Evolutionary conservation across 2,113 vertebrate species (phyloP), one percentile per base, ranked within the genome.

Genomic region (Amblyopsis rosae): DNA sequence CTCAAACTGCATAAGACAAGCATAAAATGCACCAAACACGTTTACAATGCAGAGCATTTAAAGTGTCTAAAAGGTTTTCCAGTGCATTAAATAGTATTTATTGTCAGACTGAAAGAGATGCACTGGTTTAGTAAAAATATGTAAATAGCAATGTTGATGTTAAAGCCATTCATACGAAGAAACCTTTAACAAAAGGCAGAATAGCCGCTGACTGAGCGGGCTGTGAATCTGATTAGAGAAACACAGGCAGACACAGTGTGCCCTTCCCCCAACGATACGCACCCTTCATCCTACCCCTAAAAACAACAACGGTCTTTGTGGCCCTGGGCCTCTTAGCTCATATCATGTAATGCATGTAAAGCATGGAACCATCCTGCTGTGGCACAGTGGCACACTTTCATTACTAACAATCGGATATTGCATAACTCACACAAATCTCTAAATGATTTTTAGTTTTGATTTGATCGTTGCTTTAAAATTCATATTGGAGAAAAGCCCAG

Each of bases 11-110:
- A 72, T 1, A 56, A 57, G 59, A 71, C 3, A 46, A 77, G 89
- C 91, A 92, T 92, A 8, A 88, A 89, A 92, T 91, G 90, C 89
- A 51, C 76, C 81, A 79, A 88, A 91, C 90, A 92, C 91, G 91
- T 85, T 76, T 61, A 70, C 80, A 83, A 91, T 91, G 91, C 91
- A 5, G 70, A 91, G 91, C 89, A 86, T 92, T 87, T 13, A 1
- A 83, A 87, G 90, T 93, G 91, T 92, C 88, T 92, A 92, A 89
- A 78, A 80, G 70, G 69, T 72, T 45, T 57, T 19, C 6, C 10
- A 33, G 67, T 10, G 16, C 9, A 48, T 69, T 8, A 16, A 70
- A 69, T 72, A 12, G 12, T 12, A 8, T 48, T 76, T 47, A 65
- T 77, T 66, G 68, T 26, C 26, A 26, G 26, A 26, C 26, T 26